Conservation (phyloP, 2,113 vertebrate species). For the Cavia aperea region DNA sequence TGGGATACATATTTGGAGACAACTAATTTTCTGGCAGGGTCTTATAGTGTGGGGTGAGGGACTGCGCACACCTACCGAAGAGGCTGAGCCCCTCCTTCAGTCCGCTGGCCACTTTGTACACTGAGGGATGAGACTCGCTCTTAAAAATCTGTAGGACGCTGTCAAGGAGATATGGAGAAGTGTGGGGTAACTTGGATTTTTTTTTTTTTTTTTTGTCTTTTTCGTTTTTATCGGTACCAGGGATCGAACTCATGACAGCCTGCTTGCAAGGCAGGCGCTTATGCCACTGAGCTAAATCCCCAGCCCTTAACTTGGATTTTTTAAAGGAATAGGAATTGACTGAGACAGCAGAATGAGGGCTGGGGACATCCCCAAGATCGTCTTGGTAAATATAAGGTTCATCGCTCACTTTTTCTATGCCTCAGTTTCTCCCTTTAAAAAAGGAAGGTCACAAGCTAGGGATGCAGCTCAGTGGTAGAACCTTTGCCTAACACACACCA, state of each 20-base stretch:
- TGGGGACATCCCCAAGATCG: background rate
- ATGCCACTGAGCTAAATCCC: too few relatives aligned
- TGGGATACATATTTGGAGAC: background rate
- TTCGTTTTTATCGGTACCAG: too few relatives aligned
- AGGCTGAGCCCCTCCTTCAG: slow-evolving; percentile 97
- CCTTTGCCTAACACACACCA: background rate
- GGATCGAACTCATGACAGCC: too few relatives aligned
- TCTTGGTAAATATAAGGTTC: background rate
- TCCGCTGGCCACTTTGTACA: slow-evolving; percentile 91
- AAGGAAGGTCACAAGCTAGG: background rate
- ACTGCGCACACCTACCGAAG: slow-evolving; percentile 79
- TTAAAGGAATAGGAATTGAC: background rate
- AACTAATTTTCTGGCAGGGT: slow-evolving; percentile 21
- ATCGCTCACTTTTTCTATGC: slow-evolving; percentile 8
- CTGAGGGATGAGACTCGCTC: slow-evolving; percentile 93
- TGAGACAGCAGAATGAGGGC: slow-evolving; percentile 11
- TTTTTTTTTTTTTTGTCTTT: too few relatives aligned
- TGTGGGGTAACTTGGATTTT: background rate
- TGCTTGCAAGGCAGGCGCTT: too few relatives aligned
- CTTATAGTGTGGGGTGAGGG: background rate
- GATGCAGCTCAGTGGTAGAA: background rate
- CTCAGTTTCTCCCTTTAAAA: slow-evolving; percentile 37
- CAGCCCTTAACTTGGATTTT: background rate
- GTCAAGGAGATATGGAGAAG: slow-evolving; percentile 50
- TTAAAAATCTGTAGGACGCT: slow-evolving; percentile 97